Percentiles rank a stretch among this genome's conserved stretches.
phyloP scores from a whole-genome alignment of 2,797 vertebrate species.

The Muscicapa comitata region DNA sequence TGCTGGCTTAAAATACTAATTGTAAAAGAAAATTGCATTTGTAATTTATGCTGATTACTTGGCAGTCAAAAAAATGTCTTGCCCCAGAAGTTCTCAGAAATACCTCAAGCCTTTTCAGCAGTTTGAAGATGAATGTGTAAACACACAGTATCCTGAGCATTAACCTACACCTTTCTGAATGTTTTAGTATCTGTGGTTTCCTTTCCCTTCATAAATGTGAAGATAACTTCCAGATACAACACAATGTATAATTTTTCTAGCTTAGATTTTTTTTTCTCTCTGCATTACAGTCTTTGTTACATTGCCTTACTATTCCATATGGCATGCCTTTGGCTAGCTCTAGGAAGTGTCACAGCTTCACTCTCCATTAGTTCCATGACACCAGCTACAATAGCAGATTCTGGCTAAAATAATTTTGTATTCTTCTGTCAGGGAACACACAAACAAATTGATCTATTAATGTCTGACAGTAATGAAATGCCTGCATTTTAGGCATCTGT shows the following conservation, averaged over 20 bases:
- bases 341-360: neutral
- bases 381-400: neutral
- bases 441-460: neutral
- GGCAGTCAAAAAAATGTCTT: neutral
- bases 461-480: neutral
- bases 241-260: neutral
- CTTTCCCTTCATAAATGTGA: neutral
- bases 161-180: neutral
- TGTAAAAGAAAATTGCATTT: neutral
- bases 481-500: neutral
- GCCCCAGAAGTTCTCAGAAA: neutral
- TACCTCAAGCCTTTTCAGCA: neutral
- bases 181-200: neutral
- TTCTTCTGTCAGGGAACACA: neutral
- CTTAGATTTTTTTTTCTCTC: neutral
- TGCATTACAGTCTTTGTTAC: neutral
- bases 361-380: neutral
- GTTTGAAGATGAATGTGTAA: neutral
- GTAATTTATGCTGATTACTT: neutral
- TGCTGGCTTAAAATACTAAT: neutral
- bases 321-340: conserved; percentile 27
- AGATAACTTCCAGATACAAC: neutral
- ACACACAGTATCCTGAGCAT: neutral
- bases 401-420: neutral
- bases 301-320: neutral